A percentile compares a stretch with the other conserved stretches of the same genome.
Evolutionary conservation across 2,888 invertebrate genomes (phyloP).

Genomic region (Drosophila vallismaia): DNA sequence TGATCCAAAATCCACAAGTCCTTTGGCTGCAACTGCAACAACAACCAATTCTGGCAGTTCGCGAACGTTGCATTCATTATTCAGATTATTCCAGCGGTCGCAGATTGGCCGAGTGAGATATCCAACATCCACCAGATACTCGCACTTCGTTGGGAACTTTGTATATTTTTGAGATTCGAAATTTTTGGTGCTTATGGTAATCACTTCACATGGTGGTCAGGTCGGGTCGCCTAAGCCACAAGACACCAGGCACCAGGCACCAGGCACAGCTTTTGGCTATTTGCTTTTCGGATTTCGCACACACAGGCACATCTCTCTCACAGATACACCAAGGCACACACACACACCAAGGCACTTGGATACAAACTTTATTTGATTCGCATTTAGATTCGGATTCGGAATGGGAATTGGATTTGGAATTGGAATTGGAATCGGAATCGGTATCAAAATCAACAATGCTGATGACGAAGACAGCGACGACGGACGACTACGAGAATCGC

Average conservation of each 20-base stretch:
- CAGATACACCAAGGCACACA: slow-evolving; percentile 22
- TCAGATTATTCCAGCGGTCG: slow-evolving; percentile 57
- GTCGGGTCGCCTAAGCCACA: slow-evolving; percentile 46
- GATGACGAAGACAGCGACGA: slow-evolving; percentile 7
- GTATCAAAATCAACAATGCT: slow-evolving; percentile 32
- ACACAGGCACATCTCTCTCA: slow-evolving; percentile 4
- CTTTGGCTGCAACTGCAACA: slow-evolving; percentile 81
- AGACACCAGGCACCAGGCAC: background rate
- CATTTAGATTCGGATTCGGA: slow-evolving; percentile 10
- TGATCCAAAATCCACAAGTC: slow-evolving; percentile 80
- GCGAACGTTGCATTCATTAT: slow-evolving; percentile 76
- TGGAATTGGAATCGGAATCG: slow-evolving; percentile 4
- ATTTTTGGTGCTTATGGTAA: slow-evolving; percentile 38
- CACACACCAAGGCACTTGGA: slow-evolving; percentile 19
- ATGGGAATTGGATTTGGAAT: background rate
- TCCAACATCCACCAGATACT: slow-evolving; percentile 10
- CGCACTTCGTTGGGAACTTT: too few relatives aligned
- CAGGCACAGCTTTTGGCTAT: slow-evolving; percentile 42
- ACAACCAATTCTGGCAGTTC: slow-evolving; percentile 77
- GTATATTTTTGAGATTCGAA: slow-evolving; percentile 11
- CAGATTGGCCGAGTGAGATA: slow-evolving; percentile 33
- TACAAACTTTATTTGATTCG: slow-evolving; percentile 33
- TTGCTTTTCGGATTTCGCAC: slow-evolving; percentile 38
- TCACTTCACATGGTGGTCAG: slow-evolving; percentile 64
- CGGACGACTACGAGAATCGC: slow-evolving; percentile 16